Evolutionary conservation across 2,888 invertebrate species (phyloP).

Genomic region (Mimumesa dahlbomi): DNA sequence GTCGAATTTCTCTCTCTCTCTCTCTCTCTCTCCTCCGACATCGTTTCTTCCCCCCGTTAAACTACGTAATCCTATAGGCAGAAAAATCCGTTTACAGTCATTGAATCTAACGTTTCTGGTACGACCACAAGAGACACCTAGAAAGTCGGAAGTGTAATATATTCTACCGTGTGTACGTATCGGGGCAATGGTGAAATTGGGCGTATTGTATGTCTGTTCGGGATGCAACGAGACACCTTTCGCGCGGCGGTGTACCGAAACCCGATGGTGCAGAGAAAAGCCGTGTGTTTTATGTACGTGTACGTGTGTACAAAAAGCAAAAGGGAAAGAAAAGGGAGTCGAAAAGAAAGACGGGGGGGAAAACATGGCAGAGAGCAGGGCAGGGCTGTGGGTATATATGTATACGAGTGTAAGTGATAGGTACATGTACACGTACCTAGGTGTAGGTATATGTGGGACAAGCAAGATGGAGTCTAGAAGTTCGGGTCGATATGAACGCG

Average conservation of each 20-base stretch:
- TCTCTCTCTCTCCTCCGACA: too few relatives aligned
- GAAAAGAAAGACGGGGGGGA: conserved; percentile 16
- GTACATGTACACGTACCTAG: conserved; percentile 21
- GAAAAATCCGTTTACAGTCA: conserved; percentile 26
- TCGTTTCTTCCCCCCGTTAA: too few relatives aligned
- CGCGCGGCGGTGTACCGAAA: conserved; percentile 23
- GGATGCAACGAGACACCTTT: conserved; percentile 46
- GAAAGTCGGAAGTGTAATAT: conserved; percentile 57
- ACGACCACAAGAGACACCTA: conserved; percentile 42
- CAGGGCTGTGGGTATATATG: conserved; percentile 14
- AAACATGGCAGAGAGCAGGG: conserved; percentile 21
- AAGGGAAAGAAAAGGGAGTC: conserved; percentile 3
- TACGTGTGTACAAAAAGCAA: too few relatives aligned
- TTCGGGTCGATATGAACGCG: conserved; percentile 77
- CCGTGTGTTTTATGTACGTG: too few relatives aligned
- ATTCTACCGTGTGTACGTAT: conserved; percentile 35
- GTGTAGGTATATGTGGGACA: conserved; percentile 72
- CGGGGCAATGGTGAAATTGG: conserved; percentile 36
- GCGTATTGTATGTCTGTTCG: conserved; percentile 49
- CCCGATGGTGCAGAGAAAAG: conserved; percentile 18
- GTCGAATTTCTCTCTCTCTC: too few relatives aligned
- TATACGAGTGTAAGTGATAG: conserved; percentile 3
- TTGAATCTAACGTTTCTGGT: conserved; percentile 40
- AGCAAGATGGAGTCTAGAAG: conserved; percentile 73
- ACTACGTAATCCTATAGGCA: background rate